These are phyloP conservation scores for Teleogryllus oceanicus DNA, from an alignment of 2,888 invertebrate species.

Conservation along the genomic window DNA sequence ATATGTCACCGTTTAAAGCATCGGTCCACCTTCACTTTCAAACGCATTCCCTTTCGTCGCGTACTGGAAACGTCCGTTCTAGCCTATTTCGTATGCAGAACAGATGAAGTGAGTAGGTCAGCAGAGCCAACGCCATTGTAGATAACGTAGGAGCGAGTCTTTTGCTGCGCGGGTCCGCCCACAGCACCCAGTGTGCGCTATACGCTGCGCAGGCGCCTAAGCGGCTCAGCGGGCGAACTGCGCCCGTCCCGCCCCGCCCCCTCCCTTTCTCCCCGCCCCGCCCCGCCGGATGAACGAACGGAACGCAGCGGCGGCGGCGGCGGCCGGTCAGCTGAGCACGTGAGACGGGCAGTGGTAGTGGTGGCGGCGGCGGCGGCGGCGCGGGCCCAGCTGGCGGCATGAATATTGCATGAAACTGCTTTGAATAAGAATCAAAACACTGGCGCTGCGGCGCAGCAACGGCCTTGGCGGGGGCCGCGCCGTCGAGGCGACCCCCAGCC, in stretches of 20 bases:
- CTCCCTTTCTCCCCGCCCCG: not conserved
- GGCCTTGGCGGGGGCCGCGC: conserved; percentile 18
- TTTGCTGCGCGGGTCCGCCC: not conserved
- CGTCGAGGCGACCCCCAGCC: not conserved
- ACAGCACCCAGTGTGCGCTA: not conserved
- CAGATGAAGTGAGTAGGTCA: no score
- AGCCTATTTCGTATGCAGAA: no score
- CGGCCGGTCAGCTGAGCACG: conserved; percentile 18
- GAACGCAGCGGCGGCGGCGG: not conserved
- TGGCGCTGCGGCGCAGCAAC: conserved; percentile 26
- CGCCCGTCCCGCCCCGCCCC: not conserved
- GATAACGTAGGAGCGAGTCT: no score
- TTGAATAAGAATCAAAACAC: conserved; percentile 36
- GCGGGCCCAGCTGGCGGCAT: conserved; percentile 25
- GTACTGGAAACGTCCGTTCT: no score
- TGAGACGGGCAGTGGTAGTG: not conserved
- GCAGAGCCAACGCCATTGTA: no score
- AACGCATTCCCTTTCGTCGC: no score
- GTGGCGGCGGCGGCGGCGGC: conserved; percentile 20
- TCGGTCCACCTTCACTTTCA: no score
- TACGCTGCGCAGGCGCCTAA: not conserved
- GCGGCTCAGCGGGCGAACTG: not conserved
- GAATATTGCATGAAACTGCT: conserved; percentile 36
- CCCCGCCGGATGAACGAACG: not conserved
- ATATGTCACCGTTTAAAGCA: no score